Conservation (phyloP, 1,140 invertebrate genomes). For the Drosophila malerkotliana region DNA sequence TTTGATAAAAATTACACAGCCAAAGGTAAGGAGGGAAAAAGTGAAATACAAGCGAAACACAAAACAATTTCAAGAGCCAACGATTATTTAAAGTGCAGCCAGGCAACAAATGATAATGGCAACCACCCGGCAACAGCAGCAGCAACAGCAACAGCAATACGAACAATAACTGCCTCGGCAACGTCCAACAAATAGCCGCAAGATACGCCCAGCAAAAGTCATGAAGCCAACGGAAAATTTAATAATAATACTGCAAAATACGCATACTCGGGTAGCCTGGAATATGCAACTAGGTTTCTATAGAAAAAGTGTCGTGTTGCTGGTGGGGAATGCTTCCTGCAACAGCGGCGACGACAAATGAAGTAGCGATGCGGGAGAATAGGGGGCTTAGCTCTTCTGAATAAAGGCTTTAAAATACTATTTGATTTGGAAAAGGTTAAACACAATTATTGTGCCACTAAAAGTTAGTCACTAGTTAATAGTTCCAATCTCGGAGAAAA, state of each 20-base stretch:
- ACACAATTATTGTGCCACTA: background rate
- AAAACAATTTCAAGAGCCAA: slow-evolving; percentile 75
- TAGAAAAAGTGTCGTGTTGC: slow-evolving; percentile 26
- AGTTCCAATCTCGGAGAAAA: slow-evolving; percentile 12
- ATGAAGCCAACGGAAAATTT: slow-evolving; percentile 62
- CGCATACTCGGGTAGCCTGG: slow-evolving; percentile 24
- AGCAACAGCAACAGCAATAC: background rate
- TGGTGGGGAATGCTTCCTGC: slow-evolving; percentile 48
- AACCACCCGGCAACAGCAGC: slow-evolving; percentile 21
- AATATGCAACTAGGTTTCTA: slow-evolving; percentile 23
- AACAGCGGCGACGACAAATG: slow-evolving; percentile 16
- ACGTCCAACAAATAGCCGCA: slow-evolving; percentile 51
- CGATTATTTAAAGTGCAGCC: slow-evolving; percentile 80
- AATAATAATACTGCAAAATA: slow-evolving; percentile 58
- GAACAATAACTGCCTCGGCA: slow-evolving; percentile 10
- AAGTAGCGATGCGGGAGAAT: background rate
- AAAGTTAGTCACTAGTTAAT: background rate
- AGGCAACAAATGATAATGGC: slow-evolving; percentile 78
- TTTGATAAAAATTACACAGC: slow-evolving; percentile 76
- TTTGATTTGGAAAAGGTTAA: background rate
- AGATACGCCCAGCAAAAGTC: slow-evolving; percentile 63
- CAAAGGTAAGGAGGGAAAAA: slow-evolving; percentile 59
- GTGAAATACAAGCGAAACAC: slow-evolving; percentile 44
- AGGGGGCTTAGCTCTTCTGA: background rate
- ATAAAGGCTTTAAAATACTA: background rate